Conservation (phyloP, 1,140 invertebrate genomes). For the Calephelis virginiensis region DNA sequence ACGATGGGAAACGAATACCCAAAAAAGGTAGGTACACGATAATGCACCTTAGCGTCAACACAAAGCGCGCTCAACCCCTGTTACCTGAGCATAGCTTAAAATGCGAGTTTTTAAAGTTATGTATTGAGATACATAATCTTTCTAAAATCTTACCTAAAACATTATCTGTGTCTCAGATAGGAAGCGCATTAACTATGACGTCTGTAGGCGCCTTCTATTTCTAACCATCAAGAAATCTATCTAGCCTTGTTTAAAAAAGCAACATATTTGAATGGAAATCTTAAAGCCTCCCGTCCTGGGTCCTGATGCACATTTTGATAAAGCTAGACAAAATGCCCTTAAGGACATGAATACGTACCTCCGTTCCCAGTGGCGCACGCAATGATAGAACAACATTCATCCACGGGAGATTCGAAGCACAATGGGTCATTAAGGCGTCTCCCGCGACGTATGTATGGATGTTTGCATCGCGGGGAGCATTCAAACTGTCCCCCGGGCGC, state of each 20-base stretch:
- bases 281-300: background rate
- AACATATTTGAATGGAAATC: background rate
- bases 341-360: conserved; percentile 33
- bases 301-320: conserved; percentile 6
- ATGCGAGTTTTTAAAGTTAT: too few relatives aligned
- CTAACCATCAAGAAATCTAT: too few relatives aligned
- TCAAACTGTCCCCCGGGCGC: conserved; percentile 79
- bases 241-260: background rate
- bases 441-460: conserved; percentile 81
- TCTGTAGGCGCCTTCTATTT: too few relatives aligned
- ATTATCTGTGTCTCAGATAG: too few relatives aligned
- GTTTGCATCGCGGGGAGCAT: conserved; percentile 83
- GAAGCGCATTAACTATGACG: too few relatives aligned
- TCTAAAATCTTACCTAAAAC: too few relatives aligned
- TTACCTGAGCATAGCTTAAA: too few relatives aligned
- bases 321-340: background rate
- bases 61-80: too few relatives aligned
- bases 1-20: too few relatives aligned
- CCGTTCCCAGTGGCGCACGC: conserved; percentile 61
- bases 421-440: conserved; percentile 83
- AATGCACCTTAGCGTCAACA: too few relatives aligned
- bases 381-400: conserved; percentile 88
- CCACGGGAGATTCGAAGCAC: conserved; percentile 84
- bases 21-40: too few relatives aligned
- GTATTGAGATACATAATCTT: too few relatives aligned